phyloP scores from a whole-genome alignment of 1,140 invertebrate genomes.

The Aphelinus atriplicis region DNA sequence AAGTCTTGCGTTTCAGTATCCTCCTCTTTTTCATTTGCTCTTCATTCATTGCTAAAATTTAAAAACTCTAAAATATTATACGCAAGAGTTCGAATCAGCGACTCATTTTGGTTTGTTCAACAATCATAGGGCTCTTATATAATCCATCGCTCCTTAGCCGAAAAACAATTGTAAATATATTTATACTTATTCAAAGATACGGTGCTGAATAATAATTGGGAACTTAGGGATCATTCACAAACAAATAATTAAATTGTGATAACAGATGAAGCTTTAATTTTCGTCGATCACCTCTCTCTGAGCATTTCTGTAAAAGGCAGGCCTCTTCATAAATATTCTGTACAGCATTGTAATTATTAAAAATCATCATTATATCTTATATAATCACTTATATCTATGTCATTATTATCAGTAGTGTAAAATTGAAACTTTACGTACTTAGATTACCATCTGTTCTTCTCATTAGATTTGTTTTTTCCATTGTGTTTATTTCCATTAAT shows the following conservation, averaged over 20 bases:
- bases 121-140: slow-evolving; percentile 16
- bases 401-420: slow-evolving; percentile 68
- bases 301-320: slow-evolving; percentile 58
- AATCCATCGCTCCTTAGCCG: too few species aligned
- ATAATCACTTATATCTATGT: slow-evolving; percentile 63
- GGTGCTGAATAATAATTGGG: slow-evolving; percentile 17
- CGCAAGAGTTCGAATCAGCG: slow-evolving; percentile 12
- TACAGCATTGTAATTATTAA: slow-evolving; percentile 66
- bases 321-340: slow-evolving; percentile 66
- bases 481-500: slow-evolving; percentile 47
- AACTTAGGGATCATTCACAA: slow-evolving; percentile 21
- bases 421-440: slow-evolving; percentile 68
- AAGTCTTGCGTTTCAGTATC: slow-evolving; percentile 39
- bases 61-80: slow-evolving; percentile 35
- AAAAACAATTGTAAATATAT: too few species aligned
- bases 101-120: slow-evolving; percentile 17
- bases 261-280: slow-evolving; percentile 37
- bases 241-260: slow-evolving; percentile 36
- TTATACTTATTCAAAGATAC: slow-evolving; percentile 28
- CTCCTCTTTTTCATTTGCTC: slow-evolving; percentile 29
- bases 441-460: slow-evolving; percentile 60
- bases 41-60: slow-evolving; percentile 32
- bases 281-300: slow-evolving; percentile 50
- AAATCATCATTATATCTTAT: slow-evolving; percentile 65
- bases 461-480: slow-evolving; percentile 56